Evolutionary conservation across 2,888 invertebrate genomes (phyloP).

Genomic region (Amitus sp.): DNA sequence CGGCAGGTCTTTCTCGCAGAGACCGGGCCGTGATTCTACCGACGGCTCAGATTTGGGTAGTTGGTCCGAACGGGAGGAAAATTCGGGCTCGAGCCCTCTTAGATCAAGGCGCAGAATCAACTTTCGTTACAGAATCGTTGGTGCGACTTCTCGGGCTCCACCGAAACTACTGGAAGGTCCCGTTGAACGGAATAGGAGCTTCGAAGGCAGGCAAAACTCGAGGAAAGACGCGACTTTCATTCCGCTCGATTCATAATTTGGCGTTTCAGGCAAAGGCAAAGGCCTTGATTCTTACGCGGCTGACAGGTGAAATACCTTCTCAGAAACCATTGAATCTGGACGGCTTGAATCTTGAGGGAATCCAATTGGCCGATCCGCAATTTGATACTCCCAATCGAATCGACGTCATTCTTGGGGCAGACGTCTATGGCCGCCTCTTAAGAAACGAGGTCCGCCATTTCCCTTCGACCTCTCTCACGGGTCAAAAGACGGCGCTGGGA

Average conservation of each 20-base stretch:
- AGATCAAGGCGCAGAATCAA: background rate
- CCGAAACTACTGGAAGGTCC: background rate
- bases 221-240: background rate
- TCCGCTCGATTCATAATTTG: conserved; percentile 9
- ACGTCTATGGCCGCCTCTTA: conserved; percentile 24
- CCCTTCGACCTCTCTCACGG: conserved; percentile 5
- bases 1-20: too few species aligned
- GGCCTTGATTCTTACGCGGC: background rate
- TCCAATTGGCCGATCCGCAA: background rate
- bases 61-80: conserved; percentile 4
- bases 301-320: background rate
- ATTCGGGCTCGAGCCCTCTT: conserved; percentile 5
- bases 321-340: background rate
- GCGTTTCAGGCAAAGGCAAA: too few species aligned
- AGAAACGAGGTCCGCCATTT: conserved; percentile 11
- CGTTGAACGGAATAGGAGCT: conserved; percentile 16
- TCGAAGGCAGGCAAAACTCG: conserved; percentile 14
- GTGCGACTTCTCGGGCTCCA: conserved; percentile 2
- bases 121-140: background rate
- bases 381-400: background rate
- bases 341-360: background rate
- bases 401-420: conserved; percentile 28
- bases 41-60: conserved; percentile 17
- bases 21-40: background rate
- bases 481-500: conserved; percentile 26